Evolutionary conservation across 2,888 invertebrate species (phyloP), one percentile per base, ranked within the genome.

Genomic region (Nebria brevicollis): DNA sequence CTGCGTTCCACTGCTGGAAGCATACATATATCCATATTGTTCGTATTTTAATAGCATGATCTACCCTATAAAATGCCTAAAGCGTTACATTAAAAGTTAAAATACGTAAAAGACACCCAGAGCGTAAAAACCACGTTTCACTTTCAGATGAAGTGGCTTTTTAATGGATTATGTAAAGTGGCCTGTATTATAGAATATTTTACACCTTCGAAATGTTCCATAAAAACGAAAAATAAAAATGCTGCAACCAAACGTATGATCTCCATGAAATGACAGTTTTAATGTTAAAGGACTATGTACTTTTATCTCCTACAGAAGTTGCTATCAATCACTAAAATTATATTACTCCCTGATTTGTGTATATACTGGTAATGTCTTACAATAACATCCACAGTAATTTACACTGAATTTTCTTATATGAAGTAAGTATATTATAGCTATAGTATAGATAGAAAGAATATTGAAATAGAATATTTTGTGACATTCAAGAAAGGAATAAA

Each of bases 141-240:
- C 81, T 81, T 81, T 77, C 81, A 81, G 81, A 81, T 81, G 81
- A 81, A 81, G 81, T 81, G 81, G 81, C 81, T 81, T 81, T 81
- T 81, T 81, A 81, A 81, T 81, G 81, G 81, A 81, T 81, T 81
- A 81, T 81, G 81, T 81, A 81, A 81, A 81, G 81, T 81, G 81
- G 81, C 68, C 73, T 73, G 77, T 81, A 76, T 77, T 81, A 81
- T 81, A 81, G 81, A 77, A 81, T 77, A 81, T 77, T 81, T 81
- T 81, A 81, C 81, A 81, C 81, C 81, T 77, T 73, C 73, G 25
- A 72, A 80, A 80, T 80, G 80, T 72, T 75, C 75, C 80, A 80
- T 80, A 80, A 80, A 80, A 68, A 68, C 15, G 70, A 80, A 80
- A 74, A 79, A 79, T 75, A 75, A 80, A 80, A 80, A 68, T 68